Base-by-base conservation (phyloP, 1,140 invertebrate species). In the Drosophila lacertosa region DNA sequence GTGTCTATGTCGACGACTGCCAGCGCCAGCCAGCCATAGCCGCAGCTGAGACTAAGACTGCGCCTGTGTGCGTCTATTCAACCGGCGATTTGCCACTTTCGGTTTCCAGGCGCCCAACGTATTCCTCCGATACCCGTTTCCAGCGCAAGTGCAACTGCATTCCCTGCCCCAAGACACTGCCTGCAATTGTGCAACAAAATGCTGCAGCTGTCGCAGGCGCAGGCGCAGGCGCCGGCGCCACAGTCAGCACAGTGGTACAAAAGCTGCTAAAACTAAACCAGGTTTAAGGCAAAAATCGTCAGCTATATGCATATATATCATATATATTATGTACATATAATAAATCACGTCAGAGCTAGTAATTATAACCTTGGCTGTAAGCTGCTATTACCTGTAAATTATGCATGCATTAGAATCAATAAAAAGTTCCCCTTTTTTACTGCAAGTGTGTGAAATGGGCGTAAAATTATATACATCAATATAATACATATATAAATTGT, bases 81-180 rank as follows among this genome's bases (percentile, higher is more conserved):
- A 68, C 58, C 60, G 45, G 35, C 45, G 29, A 74, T 55, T 55
- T 69, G 24, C 71, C 80, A 67, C 82, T 88, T 88, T 88, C 83
- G 44, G 68, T 75, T 82, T 59, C 68, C 72, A 57, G 64, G 22
- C 50, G n/a, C 37, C 20, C 50, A 22, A 40, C 29, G 51, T 39
- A 45, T 29, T 44, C 50, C 60, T 26, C 13, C n/a, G n/a, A 18
- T 32, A 55, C 44, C 54, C 55, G 54, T 69, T 78, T 70, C 67
- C 58, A 75, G 78, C 81, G 77, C 86, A 89, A 89, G 86, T 89
- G 86, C 81, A 89, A 83, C 83, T 63, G 48, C 48, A 70, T 81
- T 76, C 63, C 62, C 58, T 70, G 60, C 42, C 67, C 60, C 54
- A n/a, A n/a, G n/a, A 63, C 22, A 67, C 39, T 55, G n/a, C 16